Conservation (phyloP, 35 echinoderm and acorn worm species). For the Lytechinus pictus region DNA sequence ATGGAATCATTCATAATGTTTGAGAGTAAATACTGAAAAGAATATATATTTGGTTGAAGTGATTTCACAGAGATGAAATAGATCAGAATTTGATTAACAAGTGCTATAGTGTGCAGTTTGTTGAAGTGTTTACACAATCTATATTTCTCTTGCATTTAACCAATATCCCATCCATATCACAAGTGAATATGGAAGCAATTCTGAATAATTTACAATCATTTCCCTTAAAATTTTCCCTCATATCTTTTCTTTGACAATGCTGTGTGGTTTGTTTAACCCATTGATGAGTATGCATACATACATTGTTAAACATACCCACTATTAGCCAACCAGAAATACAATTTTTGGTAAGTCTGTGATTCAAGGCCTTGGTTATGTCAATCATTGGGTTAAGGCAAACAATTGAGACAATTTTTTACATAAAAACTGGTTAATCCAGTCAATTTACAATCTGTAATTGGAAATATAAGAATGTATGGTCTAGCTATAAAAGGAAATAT, state of each 20-base stretch:
- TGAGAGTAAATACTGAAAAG: neutral
- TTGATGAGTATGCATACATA: too few relatives aligned
- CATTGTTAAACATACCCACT: too few relatives aligned
- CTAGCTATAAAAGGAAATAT: neutral
- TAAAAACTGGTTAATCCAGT: neutral
- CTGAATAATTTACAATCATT: too few relatives aligned
- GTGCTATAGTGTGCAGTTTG: conserved; percentile 10
- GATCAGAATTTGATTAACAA: neutral
- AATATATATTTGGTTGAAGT: neutral
- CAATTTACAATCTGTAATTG: neutral
- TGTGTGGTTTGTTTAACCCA: neutral
- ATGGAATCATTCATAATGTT: too few relatives aligned
- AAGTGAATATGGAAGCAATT: too few relatives aligned
- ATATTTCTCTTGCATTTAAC: neutral
- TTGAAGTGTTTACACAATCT: neutral
- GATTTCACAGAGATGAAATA: neutral
- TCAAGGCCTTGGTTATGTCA: too few relatives aligned
- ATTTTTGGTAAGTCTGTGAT: too few relatives aligned
- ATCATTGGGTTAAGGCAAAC: neutral
- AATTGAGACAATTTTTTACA: neutral
- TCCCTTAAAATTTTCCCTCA: too few relatives aligned
- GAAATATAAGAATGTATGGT: neutral
- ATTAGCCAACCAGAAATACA: too few relatives aligned
- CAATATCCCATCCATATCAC: neutral
- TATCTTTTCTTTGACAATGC: neutral